Percentiles rank a stretch among this genome's conserved stretches.
phyloP scores from a whole-genome alignment of 2,797 vertebrate species.

The Anableps anableps region DNA sequence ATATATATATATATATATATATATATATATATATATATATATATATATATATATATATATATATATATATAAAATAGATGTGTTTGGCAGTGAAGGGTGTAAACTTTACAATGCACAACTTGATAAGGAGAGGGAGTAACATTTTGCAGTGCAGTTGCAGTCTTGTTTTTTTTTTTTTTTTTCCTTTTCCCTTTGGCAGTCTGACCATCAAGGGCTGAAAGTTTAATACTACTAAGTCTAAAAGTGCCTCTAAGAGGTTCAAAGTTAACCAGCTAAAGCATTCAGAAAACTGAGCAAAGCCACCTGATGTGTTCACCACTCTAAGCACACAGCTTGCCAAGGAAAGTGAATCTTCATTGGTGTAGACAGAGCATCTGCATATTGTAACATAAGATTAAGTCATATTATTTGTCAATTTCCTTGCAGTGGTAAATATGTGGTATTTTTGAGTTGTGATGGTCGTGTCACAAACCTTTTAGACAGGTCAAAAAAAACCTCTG shows the following conservation, averaged over 20 bases:
- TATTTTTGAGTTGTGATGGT: too few relatives aligned
- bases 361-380: too few relatives aligned
- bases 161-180: not conserved
- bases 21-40: too few relatives aligned
- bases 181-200: not conserved
- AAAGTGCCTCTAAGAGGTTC: not conserved
- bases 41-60: too few relatives aligned
- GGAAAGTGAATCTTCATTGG: not conserved
- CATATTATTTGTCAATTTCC: too few relatives aligned
- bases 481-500: too few relatives aligned
- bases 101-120: too few relatives aligned
- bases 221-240: not conserved
- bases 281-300: not conserved
- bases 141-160: not conserved
- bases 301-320: not conserved
- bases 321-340: not conserved
- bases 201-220: not conserved
- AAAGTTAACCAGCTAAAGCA: not conserved
- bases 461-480: too few relatives aligned
- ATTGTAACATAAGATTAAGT: too few relatives aligned
- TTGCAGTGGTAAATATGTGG: too few relatives aligned
- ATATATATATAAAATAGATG: not conserved
- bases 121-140: not conserved
- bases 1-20: too few relatives aligned
- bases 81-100: not conserved